phyloP scores from a whole-genome alignment of 2,888 invertebrate genomes.

The Pecten maximus region DNA sequence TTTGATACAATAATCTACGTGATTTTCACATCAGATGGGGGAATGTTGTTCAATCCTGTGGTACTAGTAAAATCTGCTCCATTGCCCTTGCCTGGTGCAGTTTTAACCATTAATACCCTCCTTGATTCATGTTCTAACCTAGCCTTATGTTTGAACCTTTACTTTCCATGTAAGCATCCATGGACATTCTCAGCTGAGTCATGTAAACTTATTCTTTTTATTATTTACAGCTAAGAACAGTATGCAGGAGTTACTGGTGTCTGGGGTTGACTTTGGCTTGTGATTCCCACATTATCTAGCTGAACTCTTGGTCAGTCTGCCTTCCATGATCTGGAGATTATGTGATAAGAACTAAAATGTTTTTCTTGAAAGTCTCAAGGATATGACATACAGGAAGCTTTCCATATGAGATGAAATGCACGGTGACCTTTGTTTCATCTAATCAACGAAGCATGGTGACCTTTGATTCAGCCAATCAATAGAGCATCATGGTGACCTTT shows the following conservation, averaged over 20 bases:
- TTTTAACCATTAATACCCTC: too few relatives aligned
- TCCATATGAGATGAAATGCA: not conserved
- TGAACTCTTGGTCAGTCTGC: not conserved
- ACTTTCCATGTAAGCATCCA: not conserved
- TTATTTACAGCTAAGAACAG: conserved; percentile 75
- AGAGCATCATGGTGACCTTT: not conserved
- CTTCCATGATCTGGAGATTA: not conserved
- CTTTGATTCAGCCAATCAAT: not conserved
- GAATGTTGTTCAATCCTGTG: too few relatives aligned
- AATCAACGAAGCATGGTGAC: not conserved
- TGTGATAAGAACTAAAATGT: too few relatives aligned
- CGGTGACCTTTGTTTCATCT: too few relatives aligned
- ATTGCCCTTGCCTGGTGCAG: too few relatives aligned
- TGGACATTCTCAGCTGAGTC: not conserved
- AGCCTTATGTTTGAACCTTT: not conserved
- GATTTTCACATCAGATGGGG: too few relatives aligned
- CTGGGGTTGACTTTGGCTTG: conserved; percentile 70
- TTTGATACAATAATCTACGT: too few relatives aligned
- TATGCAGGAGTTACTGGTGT: conserved; percentile 75
- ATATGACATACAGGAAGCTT: not conserved
- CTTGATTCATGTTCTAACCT: too few relatives aligned
- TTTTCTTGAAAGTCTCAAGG: not conserved
- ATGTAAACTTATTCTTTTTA: not conserved
- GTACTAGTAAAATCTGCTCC: too few relatives aligned
- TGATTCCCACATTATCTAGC: not conserved